These are phyloP conservation scores for Phrynosoma blainvillii DNA, from an alignment of 2,113 vertebrate genomes.

Conservation along the genomic window DNA sequence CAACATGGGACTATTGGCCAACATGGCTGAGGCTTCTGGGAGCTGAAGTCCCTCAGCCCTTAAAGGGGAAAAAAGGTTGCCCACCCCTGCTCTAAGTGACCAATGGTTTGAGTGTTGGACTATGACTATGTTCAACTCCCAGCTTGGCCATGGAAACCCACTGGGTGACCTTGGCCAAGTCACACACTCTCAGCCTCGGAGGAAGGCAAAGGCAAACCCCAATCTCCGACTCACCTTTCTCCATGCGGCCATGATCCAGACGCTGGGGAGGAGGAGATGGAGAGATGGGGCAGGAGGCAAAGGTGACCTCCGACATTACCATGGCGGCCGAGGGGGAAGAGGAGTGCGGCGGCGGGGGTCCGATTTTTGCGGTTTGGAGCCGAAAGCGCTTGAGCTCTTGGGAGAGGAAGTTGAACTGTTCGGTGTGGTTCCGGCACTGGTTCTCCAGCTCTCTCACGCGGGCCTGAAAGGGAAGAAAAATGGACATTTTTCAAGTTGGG, in stretches of 20 bases:
- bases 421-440: slow-evolving; percentile 92
- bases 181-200: no score
- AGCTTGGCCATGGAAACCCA: no score
- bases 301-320: slow-evolving; percentile 70
- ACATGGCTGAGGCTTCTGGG: no score
- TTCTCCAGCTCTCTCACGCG: slow-evolving; percentile 94
- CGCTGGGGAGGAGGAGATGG: slow-evolving; percentile 27
- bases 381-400: slow-evolving; percentile 93
- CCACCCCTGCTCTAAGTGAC: no score
- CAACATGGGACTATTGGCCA: no score
- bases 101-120: no score
- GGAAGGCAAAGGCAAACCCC: no score
- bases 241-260: slow-evolving; percentile 18
- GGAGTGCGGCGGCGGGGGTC: slow-evolving; percentile 76
- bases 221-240: slow-evolving; percentile 56
- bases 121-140: no score
- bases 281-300: slow-evolving; percentile 66
- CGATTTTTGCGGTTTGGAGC: slow-evolving; percentile 87
- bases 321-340: slow-evolving; percentile 77
- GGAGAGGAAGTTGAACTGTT: slow-evolving; percentile 92
- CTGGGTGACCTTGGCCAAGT: no score
- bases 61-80: no score
- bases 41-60: no score
- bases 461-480: slow-evolving; percentile 74
- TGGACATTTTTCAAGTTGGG: no score